phyloP scores from a whole-genome alignment of 1,140 invertebrate genomes.

The Drosophila navojoa region DNA sequence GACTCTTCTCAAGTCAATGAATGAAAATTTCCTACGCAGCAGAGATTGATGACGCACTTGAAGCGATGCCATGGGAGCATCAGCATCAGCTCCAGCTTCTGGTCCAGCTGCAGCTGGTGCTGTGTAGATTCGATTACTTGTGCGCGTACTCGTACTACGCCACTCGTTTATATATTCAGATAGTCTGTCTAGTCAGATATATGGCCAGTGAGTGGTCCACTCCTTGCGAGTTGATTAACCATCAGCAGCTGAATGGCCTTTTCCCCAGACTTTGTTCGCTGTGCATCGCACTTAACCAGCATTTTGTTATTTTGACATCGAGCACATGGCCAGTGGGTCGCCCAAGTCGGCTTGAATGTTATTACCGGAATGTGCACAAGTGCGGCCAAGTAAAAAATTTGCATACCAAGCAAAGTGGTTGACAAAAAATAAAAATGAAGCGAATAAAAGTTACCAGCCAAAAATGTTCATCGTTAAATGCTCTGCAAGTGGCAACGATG shows the following conservation, averaged over 20 bases:
- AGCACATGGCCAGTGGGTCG: slow-evolving; percentile 21
- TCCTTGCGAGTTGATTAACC: slow-evolving; percentile 56
- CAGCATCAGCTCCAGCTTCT: slow-evolving; percentile 20
- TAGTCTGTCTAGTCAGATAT: slow-evolving; percentile 26
- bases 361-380: slow-evolving; percentile 48
- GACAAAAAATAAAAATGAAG: slow-evolving; percentile 15
- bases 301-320: slow-evolving; percentile 79
- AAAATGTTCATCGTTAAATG: slow-evolving; percentile 32
- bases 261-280: slow-evolving; percentile 50
- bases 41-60: slow-evolving; percentile 79
- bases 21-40: slow-evolving; percentile 56
- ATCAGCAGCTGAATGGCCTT: slow-evolving; percentile 32
- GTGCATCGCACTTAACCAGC: slow-evolving; percentile 65
- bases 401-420: slow-evolving; percentile 71
- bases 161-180: slow-evolving; percentile 6
- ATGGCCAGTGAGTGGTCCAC: slow-evolving; percentile 30
- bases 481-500: slow-evolving; percentile 53
- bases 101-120: neutral
- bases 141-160: neutral
- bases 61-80: slow-evolving; percentile 33
- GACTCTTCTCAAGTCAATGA: slow-evolving; percentile 57
- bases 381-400: slow-evolving; percentile 76
- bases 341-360: slow-evolving; percentile 28
- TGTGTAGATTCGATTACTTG: slow-evolving; percentile 48
- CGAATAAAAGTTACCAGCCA: neutral